Conservation (phyloP, 2,113 vertebrate genomes). For the Trinectes maculatus region DNA sequence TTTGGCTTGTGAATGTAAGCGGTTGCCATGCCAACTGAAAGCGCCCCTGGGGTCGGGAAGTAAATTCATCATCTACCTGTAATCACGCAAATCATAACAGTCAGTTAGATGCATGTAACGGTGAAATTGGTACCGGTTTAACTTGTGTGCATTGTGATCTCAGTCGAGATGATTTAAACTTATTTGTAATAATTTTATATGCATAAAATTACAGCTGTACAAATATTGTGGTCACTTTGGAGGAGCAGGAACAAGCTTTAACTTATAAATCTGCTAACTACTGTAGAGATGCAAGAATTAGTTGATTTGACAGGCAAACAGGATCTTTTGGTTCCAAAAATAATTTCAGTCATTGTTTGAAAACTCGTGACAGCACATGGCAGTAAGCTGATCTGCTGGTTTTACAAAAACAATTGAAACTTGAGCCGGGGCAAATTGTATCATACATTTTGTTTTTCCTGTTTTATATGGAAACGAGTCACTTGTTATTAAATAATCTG, state of each 20-base stretch:
- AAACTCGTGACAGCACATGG: too few relatives aligned
- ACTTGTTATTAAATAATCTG: background rate
- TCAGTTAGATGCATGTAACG: background rate
- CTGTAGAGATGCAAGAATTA: background rate
- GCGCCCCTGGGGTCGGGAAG: slow-evolving; percentile 36
- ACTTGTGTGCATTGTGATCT: background rate
- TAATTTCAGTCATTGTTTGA: too few relatives aligned
- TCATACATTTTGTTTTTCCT: too few relatives aligned
- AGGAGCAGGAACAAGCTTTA: too few relatives aligned
- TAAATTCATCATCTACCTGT: slow-evolving; percentile 59
- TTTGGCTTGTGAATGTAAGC: slow-evolving; percentile 24
- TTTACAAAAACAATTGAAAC: background rate
- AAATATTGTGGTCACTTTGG: background rate
- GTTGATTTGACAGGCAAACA: too few relatives aligned
- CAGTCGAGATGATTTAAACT: slow-evolving; percentile 3
- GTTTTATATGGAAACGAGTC: too few relatives aligned
- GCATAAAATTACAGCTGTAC: background rate
- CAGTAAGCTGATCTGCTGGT: background rate
- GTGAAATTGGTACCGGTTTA: background rate
- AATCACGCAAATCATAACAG: slow-evolving; percentile 20
- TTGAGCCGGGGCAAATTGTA: too few relatives aligned
- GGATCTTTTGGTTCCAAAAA: too few relatives aligned
- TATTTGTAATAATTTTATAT: slow-evolving; percentile 10
- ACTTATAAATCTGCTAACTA: background rate
- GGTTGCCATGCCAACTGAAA: slow-evolving; percentile 64